Base-by-base conservation (phyloP, 2,113 vertebrate species). In the Colius striatus region DNA sequence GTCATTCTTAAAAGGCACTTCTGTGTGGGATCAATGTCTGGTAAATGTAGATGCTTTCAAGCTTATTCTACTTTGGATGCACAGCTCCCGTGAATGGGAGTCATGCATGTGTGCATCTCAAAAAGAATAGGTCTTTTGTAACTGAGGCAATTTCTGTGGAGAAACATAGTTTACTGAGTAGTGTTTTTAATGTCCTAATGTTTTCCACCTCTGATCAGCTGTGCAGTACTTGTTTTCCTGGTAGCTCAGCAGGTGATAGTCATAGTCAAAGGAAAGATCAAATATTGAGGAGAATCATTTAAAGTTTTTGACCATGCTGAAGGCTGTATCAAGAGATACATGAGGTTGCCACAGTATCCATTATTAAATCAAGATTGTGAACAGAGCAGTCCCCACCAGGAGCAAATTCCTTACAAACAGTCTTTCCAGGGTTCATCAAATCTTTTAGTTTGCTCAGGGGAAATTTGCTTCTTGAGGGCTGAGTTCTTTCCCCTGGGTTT, bases 1-100 rank as follows among this genome's bases (percentile, higher is more conserved):
- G 66, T 93, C 43, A 38, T 72, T 80, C 62, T 67, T 67, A 87
- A 89, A 92, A 85, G 62, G 29, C 4, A 0, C 60, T 92, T 89
- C 74, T 92, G 43, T 87, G 51, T 75, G 67, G 62, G 58, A 80
- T 94, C 74, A 57, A 0, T 67, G 67, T 87, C 92, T 73, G 54
- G 81, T 94, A 84, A 87, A 92, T 87, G 87, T 75, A 61, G 72
- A 54, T 11, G 30, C 67, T 95, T 94, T 66, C 5, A 43, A 83
- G 60, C 61, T 75, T 92, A 12, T 95, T 97, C 61, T 94, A 25
- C 76, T 95, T 61, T 54, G 74, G 74, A 93, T 93, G 85, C 84
- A 67, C 76, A 78, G 63, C 21, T 93, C 55, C 43, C 63, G 50
- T 79, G 87, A 92, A 77, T 95, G 67, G 76, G 62, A 89, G 79